Evolutionary conservation across 2,797 vertebrate genomes (phyloP).

Genomic region (Anguilla megastoma): DNA sequence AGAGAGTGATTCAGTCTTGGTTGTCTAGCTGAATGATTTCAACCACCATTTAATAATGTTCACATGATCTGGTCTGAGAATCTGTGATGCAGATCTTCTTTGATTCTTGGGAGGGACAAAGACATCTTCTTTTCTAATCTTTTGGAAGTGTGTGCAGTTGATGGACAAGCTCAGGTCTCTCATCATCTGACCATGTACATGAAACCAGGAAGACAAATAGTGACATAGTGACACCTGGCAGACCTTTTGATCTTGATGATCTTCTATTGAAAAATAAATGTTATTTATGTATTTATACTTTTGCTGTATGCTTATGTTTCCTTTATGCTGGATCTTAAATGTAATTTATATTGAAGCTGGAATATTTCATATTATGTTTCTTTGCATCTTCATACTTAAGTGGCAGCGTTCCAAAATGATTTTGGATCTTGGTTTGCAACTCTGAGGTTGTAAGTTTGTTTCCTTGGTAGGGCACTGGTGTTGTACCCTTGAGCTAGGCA

Average conservation of each 20-base stretch:
- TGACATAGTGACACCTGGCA: not conserved
- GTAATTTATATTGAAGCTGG: not conserved
- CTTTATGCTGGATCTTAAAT: not conserved
- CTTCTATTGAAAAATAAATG: no score
- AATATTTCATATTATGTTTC: not conserved
- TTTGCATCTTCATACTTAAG: not conserved
- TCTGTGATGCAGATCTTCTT: not conserved
- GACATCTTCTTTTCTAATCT: not conserved
- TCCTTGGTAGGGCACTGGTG: not conserved
- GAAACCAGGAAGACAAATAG: not conserved
- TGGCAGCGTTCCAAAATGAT: not conserved
- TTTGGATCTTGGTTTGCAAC: not conserved
- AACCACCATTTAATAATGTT: not conserved
- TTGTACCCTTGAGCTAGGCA: not conserved
- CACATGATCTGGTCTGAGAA: not conserved
- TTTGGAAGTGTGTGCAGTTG: not conserved
- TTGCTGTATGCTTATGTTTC: not conserved
- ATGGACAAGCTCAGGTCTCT: no score
- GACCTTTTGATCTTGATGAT: not conserved
- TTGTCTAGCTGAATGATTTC: not conserved
- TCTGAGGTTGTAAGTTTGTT: not conserved
- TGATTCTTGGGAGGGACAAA: not conserved
- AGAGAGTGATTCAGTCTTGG: not conserved
- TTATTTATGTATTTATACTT: not conserved
- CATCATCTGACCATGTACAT: not conserved